Evolutionary conservation across 2,113 vertebrate genomes (phyloP).

Genomic region (Perognathus longimembris): DNA sequence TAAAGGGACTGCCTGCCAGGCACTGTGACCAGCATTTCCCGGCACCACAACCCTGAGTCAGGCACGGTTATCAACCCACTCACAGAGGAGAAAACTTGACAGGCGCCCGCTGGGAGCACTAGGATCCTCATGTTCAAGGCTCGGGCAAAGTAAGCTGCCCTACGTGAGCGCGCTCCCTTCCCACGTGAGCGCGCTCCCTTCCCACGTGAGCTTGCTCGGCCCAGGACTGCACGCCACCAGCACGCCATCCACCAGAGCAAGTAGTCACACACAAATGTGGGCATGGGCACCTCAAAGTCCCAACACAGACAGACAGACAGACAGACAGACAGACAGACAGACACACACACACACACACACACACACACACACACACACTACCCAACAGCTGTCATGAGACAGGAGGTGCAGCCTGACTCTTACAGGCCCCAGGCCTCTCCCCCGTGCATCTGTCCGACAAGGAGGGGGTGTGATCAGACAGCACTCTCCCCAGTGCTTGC

Average conservation of each 20-base stretch:
- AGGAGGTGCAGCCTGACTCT: background rate
- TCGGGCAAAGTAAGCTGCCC: no score
- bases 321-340: no score
- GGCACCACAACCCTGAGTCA: background rate
- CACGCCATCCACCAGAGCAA: background rate
- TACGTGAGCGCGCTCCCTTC: no score
- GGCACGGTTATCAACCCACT: no score
- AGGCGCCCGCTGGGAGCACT: background rate
- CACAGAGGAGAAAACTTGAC: background rate
- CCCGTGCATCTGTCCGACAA: background rate
- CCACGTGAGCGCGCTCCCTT: no score
- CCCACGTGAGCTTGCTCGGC: accelerated
- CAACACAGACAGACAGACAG: no score
- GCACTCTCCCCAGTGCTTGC: background rate
- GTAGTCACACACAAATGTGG: no score
- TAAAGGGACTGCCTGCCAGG: background rate
- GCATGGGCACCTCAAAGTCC: no score
- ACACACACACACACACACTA: no score
- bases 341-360: no score
- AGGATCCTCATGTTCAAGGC: background rate
- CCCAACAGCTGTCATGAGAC: no score
- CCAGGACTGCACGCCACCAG: no score
- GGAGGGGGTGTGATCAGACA: background rate
- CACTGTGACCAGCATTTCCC: accelerated
- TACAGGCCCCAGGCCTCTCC: background rate